These are phyloP conservation scores for Emmelina monodactyla DNA, from an alignment of 2,888 invertebrate genomes.

Conservation along the genomic window DNA sequence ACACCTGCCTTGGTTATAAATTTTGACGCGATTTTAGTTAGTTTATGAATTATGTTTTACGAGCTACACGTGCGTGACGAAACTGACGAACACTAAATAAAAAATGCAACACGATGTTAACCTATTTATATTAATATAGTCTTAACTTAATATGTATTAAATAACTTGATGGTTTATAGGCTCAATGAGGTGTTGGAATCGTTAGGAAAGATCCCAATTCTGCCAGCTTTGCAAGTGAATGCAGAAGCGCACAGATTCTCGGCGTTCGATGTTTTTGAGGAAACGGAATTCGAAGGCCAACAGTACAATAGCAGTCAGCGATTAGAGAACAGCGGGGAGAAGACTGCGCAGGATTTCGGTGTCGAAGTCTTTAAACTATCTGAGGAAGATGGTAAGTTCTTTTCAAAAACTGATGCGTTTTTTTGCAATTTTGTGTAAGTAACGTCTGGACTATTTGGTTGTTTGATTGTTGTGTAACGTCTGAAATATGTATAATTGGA, in stretches of 20 bases:
- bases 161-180: slow-evolving; percentile 39
- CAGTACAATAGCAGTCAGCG: slow-evolving; percentile 42
- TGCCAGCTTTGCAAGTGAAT: slow-evolving; percentile 75
- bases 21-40: no score
- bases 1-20: no score
- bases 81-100: no score
- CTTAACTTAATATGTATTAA: background rate
- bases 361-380: slow-evolving; percentile 54
- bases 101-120: no score
- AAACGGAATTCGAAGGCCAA: slow-evolving; percentile 52
- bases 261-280: slow-evolving; percentile 69
- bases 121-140: background rate
- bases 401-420: no score
- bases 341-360: slow-evolving; percentile 44
- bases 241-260: slow-evolving; percentile 70
- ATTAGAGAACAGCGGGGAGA: slow-evolving; percentile 43
- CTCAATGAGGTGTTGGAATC: slow-evolving; percentile 79
- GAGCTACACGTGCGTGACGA: no score
- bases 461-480: no score
- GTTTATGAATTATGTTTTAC: no score
- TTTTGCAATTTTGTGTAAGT: no score
- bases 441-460: no score
- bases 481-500: no score
- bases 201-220: slow-evolving; percentile 82
- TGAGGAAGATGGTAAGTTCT: slow-evolving; percentile 52